A percentile compares a stretch with the other conserved stretches of the same genome.
Conservation (phyloP, 2,888 invertebrate genomes). For the Scaptomyza tumidula region DNA sequence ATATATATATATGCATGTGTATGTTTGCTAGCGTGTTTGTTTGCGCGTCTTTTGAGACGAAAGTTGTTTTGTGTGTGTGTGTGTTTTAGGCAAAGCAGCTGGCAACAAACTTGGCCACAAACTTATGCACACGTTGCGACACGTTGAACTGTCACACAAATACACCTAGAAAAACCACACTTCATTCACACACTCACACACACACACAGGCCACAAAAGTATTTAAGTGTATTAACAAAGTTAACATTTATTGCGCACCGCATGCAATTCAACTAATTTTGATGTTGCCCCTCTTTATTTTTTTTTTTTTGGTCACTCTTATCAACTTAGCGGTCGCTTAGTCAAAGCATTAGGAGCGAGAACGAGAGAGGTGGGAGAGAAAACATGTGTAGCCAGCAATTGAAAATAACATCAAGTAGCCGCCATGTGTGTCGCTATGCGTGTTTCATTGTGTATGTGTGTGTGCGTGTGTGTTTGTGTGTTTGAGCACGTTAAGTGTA, state of each 20-base stretch:
- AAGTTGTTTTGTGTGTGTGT: neutral
- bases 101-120: slow-evolving; percentile 57
- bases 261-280: slow-evolving; percentile 21
- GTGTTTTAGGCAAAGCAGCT: slow-evolving; percentile 24
- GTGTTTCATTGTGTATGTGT: slow-evolving; percentile 11
- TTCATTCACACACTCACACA: neutral
- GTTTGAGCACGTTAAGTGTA: slow-evolving; percentile 69
- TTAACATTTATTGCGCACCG: slow-evolving; percentile 20
- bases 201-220: slow-evolving; percentile 6
- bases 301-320: neutral
- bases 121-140: slow-evolving; percentile 32
- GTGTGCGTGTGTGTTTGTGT: slow-evolving; percentile 33
- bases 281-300: slow-evolving; percentile 1
- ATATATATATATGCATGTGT: neutral
- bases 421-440: slow-evolving; percentile 13
- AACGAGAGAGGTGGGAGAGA: slow-evolving; percentile 14
- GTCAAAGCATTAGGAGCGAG: slow-evolving; percentile 11
- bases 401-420: slow-evolving; percentile 63
- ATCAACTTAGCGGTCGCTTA: slow-evolving; percentile 55
- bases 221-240: slow-evolving; percentile 36
- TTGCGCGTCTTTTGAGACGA: slow-evolving; percentile 9
- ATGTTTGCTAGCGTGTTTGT: neutral
- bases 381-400: slow-evolving; percentile 47
- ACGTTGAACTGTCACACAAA: slow-evolving; percentile 7
- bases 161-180: neutral